These are phyloP conservation scores for Drosophila maculinotata DNA, from an alignment of 2,888 invertebrate genomes.

Conservation along the genomic window DNA sequence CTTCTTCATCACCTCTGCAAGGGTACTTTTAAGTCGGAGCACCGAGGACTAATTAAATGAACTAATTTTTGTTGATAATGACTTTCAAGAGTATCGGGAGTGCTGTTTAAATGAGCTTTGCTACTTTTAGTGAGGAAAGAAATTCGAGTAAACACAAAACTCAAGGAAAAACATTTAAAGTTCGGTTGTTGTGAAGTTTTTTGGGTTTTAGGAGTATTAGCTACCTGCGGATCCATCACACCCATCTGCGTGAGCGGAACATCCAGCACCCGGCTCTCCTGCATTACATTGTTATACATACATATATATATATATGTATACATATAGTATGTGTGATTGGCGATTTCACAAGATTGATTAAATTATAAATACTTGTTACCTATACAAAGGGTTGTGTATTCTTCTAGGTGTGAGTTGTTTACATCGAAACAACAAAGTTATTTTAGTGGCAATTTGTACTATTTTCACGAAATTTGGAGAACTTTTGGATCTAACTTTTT, in stretches of 20 bases:
- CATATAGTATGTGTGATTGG: slow-evolving; percentile 49
- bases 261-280: slow-evolving; percentile 94
- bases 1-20: slow-evolving; percentile 25
- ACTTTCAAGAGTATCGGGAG: slow-evolving; percentile 15
- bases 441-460: slow-evolving; percentile 15
- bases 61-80: not conserved
- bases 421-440: slow-evolving; percentile 3
- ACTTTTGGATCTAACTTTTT: slow-evolving; percentile 49
- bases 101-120: slow-evolving; percentile 50
- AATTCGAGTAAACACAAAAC: slow-evolving; percentile 60
- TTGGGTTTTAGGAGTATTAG: slow-evolving; percentile 71
- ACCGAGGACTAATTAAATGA: slow-evolving; percentile 8
- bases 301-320: slow-evolving; percentile 34
- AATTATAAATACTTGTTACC: slow-evolving; percentile 22
- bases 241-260: slow-evolving; percentile 96
- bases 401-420: slow-evolving; percentile 19
- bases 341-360: slow-evolving; percentile 48
- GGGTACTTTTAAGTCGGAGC: slow-evolving; percentile 3
- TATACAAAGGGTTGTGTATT: slow-evolving; percentile 31
- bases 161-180: slow-evolving; percentile 60
- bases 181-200: slow-evolving; percentile 42
- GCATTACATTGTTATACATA: slow-evolving; percentile 75
- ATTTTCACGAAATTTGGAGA: slow-evolving; percentile 51
- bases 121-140: slow-evolving; percentile 59
- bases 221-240: slow-evolving; percentile 96